Percentiles rank a stretch among this genome's conserved stretches.
phyloP scores from a whole-genome alignment of 2,113 vertebrate genomes.

The Gallinago undulata region DNA sequence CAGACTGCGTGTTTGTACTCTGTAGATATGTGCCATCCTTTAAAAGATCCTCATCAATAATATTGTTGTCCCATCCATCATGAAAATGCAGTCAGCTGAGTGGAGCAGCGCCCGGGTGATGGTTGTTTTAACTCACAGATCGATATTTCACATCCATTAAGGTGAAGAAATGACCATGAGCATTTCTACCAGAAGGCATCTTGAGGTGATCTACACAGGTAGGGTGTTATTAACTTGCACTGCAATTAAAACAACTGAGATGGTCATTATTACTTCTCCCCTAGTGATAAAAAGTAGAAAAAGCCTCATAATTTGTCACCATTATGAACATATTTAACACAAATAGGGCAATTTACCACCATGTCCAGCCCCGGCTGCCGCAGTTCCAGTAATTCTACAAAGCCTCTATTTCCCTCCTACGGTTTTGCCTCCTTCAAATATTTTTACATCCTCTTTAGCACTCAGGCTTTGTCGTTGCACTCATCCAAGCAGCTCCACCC shows the following conservation, averaged over 20 bases:
- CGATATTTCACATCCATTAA: neutral
- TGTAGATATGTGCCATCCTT: neutral
- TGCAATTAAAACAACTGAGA: neutral
- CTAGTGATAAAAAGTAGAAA: neutral
- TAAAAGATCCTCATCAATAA: neutral
- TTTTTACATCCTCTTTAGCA: neutral
- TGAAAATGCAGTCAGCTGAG: neutral
- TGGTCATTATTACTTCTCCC: neutral
- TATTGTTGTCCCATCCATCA: neutral
- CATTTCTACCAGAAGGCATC: neutral
- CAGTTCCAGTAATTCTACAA: neutral
- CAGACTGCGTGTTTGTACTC: neutral
- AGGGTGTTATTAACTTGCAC: neutral
- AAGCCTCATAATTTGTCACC: neutral
- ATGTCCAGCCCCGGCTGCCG: rapidly evolving
- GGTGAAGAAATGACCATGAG: neutral
- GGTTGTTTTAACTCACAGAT: neutral
- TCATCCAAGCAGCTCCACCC: constrained; percentile 14
- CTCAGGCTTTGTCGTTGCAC: neutral
- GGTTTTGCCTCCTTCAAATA: neutral
- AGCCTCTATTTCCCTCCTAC: neutral
- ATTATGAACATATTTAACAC: neutral
- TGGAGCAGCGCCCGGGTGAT: neutral
- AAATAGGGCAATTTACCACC: neutral
- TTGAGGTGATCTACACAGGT: neutral